These are phyloP conservation scores for Electrophaes corylata DNA, from an alignment of 2,888 invertebrate genomes.

Conservation along the genomic window DNA sequence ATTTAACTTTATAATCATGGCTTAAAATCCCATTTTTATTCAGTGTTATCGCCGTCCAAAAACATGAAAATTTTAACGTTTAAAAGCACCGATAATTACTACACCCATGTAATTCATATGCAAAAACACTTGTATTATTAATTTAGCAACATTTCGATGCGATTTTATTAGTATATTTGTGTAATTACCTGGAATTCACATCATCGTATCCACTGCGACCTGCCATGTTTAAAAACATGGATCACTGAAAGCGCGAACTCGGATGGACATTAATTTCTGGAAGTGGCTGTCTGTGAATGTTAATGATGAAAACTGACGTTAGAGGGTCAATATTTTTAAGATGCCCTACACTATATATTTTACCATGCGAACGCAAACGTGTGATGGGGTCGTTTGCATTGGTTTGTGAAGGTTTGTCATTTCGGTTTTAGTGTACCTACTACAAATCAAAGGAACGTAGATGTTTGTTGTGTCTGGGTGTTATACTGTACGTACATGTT, in stretches of 20 bases:
- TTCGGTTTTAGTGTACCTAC: too few relatives aligned
- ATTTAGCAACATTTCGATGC: conserved; percentile 35
- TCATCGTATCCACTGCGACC: conserved; percentile 94
- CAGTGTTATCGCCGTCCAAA: conserved; percentile 72
- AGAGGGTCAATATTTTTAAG: too few relatives aligned
- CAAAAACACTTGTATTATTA: conserved; percentile 40
- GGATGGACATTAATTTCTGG: conserved; percentile 60
- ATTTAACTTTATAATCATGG: conserved; percentile 50
- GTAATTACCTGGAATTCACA: conserved; percentile 89
- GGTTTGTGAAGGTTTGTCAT: too few relatives aligned
- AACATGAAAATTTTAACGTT: conserved; percentile 48
- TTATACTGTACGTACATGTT: too few relatives aligned
- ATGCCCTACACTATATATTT: too few relatives aligned
- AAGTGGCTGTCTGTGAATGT: too few relatives aligned
- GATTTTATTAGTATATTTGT: conserved; percentile 54
- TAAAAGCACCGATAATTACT: conserved; percentile 32
- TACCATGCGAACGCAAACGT: too few relatives aligned
- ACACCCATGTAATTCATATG: conserved; percentile 15
- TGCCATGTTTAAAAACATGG: conserved; percentile 92
- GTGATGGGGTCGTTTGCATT: too few relatives aligned
- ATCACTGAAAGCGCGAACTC: conserved; percentile 68
- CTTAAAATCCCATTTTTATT: conserved; percentile 70
- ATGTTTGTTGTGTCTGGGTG: too few relatives aligned
- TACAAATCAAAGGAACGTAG: too few relatives aligned
- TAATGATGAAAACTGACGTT: too few relatives aligned